Evolutionary conservation across 2,113 vertebrate species (phyloP), one percentile per base, ranked within the genome.

Genomic region (Rhabdornis inornatus): DNA sequence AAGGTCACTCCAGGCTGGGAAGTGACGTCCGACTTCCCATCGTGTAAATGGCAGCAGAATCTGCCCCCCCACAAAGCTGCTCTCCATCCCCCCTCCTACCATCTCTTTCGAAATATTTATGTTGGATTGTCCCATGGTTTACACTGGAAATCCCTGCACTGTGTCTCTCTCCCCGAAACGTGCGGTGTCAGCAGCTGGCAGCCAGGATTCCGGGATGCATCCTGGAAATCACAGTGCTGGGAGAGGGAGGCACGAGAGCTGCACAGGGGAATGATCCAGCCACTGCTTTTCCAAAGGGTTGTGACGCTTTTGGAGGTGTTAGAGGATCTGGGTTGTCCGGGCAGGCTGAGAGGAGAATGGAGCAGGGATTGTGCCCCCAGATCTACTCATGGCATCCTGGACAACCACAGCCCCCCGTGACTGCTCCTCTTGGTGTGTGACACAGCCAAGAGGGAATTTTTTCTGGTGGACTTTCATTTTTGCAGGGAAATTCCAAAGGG

Each of bases 21-120:
- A 93, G 63, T 30, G 83, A 80, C 8, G 4, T 80, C 39, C 0
- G 0, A 52, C 69, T 72, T 90, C 90, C 82, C 71, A 22, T 72
- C 0, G 35, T 3, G 31, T 35, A 17, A 69, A 40, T 42, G 80
- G 76, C 83, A 88, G 86, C 47, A 68, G 86, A 23, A 89, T 63
- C 76, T 74, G 23, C 7, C 11, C 21, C 28, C 16, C 18, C 12
- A 3, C 23, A 15, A 24, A 2, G 15, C 37, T 70, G 66, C 63
- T 83, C 89, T 65, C 47, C 60, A 35, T 42, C 71, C 55, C 50
- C 52, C 47, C 47, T 56, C 74, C 85, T 63, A 66, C 78, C 76
- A 30, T n/a, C 88, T 81, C 93, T 90, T 94, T 90, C 0, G 12
- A 92, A 96, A 93, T 95, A 84, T 96, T 96, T 93, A 60, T 79